Base-by-base conservation (phyloP, 2,797 vertebrate genomes). In the Monodelphis domestica region DNA sequence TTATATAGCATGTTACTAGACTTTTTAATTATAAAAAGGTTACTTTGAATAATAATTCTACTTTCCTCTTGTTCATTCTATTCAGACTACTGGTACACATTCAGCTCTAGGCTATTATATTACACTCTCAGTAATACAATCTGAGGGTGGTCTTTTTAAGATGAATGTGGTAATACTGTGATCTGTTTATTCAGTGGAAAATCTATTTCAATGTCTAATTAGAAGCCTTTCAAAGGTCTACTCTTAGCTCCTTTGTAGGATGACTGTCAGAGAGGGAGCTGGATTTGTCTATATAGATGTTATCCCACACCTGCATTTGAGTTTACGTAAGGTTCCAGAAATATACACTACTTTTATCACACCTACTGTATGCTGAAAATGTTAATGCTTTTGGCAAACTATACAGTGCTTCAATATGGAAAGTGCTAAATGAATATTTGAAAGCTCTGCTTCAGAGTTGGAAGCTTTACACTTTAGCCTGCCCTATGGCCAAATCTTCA, bases 71-170 rank as follows among this genome's bases (percentile, higher is more conserved):
- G 90, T 95, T 97, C 95, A 90, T 94, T 96, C 88, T 93, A 89
- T 93, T 90, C 88, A 96, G 96, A 91, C 91, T 87, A 96, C 97
- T 51, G 88, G 95, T 96, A 95, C 91, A 52, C 52, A 96, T 96
- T 97, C 94, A 24, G 87, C 93, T 90, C 93, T 95, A 95, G 93
- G 95, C 94, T 97, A 98, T 97, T 97, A 91, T 55, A 87, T 97
- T 97, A 96, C 97, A 95, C 33, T 89, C 88, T 96, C 0, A 4
- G 87, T 92, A 98, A 97, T 90, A 94, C 88, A 97, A 96, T 96
- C 95, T 97, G 96, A 98, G 98, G 98, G 98, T 98, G 98, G 98
- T 98, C 98, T 95, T 97, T 96, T 94, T 90, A 97, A 96, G 96
- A 98, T 92, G 94, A 97, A 98, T 98, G 97, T 96, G 87, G 95